Base-by-base conservation (phyloP, 2,113 vertebrate genomes). In the Vulpes ferrilata region DNA sequence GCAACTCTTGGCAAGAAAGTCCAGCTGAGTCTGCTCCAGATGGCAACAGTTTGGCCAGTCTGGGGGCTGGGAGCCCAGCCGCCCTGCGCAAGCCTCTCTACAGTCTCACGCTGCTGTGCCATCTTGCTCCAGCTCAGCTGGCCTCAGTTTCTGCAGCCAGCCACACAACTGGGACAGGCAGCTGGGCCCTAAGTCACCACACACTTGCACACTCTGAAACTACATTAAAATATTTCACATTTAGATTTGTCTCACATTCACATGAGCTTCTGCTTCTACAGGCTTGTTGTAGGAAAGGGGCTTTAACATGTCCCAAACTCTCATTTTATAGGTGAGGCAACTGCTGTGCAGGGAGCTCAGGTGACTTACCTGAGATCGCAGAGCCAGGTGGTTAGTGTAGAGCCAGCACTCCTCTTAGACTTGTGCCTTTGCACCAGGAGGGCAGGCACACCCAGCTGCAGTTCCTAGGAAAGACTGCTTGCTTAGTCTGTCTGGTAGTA, bases 141-240 rank as follows among this genome's bases (percentile, higher is more conserved):
- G 25, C 17, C 5, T 69, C n/a, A 0, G n/a, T n/a, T 51, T 87
- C 64, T 53, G 60, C 32, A 65, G 43, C 64, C 22, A 53, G 32
- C 43, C 2, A 1, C 32, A n/a, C 2, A 69, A 19, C 32, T 13
- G 35, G 48, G 27, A 20, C 6, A 32, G 20, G 59, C 10, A 64
- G n/a, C 13, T 25, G 35, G 20, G 57, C 62, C 55, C 69, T 59
- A 25, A 0, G 12, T 53, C 69, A 6, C 2, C 57, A 4, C 2
- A 2, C 2, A 20, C n/a, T 15, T 0, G 0, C 67, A 64, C 2
- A 11, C 51, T 82, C 30, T 1, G 22, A 48, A 60, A 32, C 9
- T 11, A 15, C 22, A 15, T 53, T 43, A 12, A 69, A 84, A 84
- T 19, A 55, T 25, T 69, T 96, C 91, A 38, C 19, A 13, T 48